Base-by-base conservation (phyloP, 2,113 vertebrate genomes). In the Daphoenositta chrysoptera region DNA sequence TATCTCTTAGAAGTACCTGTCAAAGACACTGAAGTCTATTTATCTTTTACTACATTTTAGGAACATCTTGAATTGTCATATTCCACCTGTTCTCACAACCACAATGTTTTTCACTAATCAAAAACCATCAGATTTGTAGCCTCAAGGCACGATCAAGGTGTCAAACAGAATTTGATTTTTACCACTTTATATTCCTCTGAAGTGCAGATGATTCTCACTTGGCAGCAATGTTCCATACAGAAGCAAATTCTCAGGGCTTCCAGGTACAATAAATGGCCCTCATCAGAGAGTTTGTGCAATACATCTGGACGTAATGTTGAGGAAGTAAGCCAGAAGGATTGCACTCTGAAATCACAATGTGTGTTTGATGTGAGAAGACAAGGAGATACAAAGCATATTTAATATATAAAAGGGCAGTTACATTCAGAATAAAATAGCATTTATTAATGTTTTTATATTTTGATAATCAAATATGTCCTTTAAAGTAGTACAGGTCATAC, bases 131-230 rank as follows among this genome's bases (percentile, higher is more conserved):
- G 78, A 80, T 90, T 87, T 87, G 81, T 95, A 96, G 95, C 95
- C 96, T 93, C 50, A 8, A 96, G 96, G 94, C 75, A 83, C 3
- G 26, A 97, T 95, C 85, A 94, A 95, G 73, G 73, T 96, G 96
- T 97, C 96, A 96, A 95, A 94, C 15, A 94, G 85, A 90, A 88
- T 96, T 82, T 96, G 65, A 91, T 92, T 97, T 96, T 95, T 94
- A 63, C 87, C 27, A 60, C 68, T 96, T 95, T 91, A 66, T 82
- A 92, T 96, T 95, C 76, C 81, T 97, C 90, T 96, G 90, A 94
- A 95, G 72, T 94, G 70, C 90, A 95, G 89, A 94, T 91, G 83
- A 94, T 69, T 96, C 91, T 65, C 50, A 44, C 71, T 96, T 94
- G 66, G 54, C 89, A 96, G 68, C 3, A 2, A 51, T 95, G 77